phyloP scores from a whole-genome alignment of 2,113 vertebrate genomes.

The Australoheros scitulus region DNA sequence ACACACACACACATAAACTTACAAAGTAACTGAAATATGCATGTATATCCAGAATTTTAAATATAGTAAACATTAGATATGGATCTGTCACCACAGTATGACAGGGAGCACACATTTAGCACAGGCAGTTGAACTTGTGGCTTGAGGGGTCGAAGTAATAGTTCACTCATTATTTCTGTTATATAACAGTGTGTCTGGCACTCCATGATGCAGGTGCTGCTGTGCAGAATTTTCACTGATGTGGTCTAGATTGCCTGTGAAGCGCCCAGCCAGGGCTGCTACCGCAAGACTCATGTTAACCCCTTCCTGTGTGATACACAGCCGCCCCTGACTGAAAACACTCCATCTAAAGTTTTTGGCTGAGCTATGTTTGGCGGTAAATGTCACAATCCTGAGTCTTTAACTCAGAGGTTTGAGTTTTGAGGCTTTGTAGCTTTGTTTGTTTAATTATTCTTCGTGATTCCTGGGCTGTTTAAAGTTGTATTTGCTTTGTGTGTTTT shows the following conservation, averaged over 20 bases:
- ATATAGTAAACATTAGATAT: background rate
- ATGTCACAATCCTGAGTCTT: too few relatives aligned
- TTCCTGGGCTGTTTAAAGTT: too few relatives aligned
- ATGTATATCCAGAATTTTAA: background rate
- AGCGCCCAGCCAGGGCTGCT: conserved; percentile 15
- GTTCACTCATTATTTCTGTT: conserved; percentile 15
- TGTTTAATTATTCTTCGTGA: too few relatives aligned
- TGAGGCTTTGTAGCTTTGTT: too few relatives aligned
- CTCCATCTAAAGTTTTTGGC: conserved; percentile 1
- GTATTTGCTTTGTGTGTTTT: too few relatives aligned
- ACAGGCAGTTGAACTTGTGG: conserved; percentile 15
- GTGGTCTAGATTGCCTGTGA: conserved; percentile 47
- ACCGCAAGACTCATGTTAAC: conserved; percentile 17
- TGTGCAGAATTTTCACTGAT: conserved; percentile 40
- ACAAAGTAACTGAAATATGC: background rate
- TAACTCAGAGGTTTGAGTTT: too few relatives aligned
- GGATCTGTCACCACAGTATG: background rate
- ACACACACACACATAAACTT: background rate
- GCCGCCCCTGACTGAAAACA: background rate
- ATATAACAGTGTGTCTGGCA: conserved; percentile 26
- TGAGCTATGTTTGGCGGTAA: background rate
- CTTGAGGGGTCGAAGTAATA: conserved; percentile 5
- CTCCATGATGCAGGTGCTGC: conserved; percentile 32
- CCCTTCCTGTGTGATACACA: conserved; percentile 41
- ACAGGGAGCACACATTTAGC: background rate